Conservation (phyloP, 2,113 vertebrate genomes). For the Boulengeromyrus knoepffleri region DNA sequence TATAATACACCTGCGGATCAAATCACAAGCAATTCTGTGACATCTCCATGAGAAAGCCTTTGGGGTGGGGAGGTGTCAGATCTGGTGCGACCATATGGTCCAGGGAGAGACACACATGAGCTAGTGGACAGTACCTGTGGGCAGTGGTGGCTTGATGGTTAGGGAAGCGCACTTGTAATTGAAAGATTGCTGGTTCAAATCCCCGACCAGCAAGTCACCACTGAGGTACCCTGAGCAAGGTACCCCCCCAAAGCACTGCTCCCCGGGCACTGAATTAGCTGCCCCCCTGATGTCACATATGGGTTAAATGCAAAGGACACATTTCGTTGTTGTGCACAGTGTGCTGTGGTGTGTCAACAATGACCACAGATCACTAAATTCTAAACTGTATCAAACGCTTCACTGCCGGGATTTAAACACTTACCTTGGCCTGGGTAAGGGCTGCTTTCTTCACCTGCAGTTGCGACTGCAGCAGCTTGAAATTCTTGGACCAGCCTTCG, state of each 20-base stretch:
- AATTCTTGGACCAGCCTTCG: conserved; percentile 98
- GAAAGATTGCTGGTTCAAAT: too few relatives aligned
- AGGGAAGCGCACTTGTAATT: too few relatives aligned
- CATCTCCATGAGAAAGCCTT: background rate
- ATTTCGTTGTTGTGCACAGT: too few relatives aligned
- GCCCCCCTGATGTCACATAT: too few relatives aligned
- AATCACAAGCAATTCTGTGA: background rate
- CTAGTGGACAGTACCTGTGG: background rate
- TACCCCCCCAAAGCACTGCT: too few relatives aligned
- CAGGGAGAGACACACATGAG: background rate
- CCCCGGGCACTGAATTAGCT: too few relatives aligned
- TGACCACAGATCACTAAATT: too few relatives aligned
- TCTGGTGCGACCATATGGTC: background rate
- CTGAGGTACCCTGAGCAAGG: too few relatives aligned
- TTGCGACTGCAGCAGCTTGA: conserved; percentile 93
- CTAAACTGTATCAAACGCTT: background rate
- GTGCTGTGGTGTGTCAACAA: too few relatives aligned
- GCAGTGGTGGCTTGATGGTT: too few relatives aligned
- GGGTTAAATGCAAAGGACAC: too few relatives aligned
- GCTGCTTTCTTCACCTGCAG: conserved; percentile 97
- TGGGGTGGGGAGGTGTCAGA: background rate
- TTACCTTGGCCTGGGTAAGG: conserved; percentile 92
- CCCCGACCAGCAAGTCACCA: too few relatives aligned
- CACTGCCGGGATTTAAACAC: background rate
- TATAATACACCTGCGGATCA: background rate